A percentile compares a stretch with the other conserved stretches of the same genome.
Conservation (phyloP, 1,140 invertebrate genomes). For the Wasmannia auropunctata region DNA sequence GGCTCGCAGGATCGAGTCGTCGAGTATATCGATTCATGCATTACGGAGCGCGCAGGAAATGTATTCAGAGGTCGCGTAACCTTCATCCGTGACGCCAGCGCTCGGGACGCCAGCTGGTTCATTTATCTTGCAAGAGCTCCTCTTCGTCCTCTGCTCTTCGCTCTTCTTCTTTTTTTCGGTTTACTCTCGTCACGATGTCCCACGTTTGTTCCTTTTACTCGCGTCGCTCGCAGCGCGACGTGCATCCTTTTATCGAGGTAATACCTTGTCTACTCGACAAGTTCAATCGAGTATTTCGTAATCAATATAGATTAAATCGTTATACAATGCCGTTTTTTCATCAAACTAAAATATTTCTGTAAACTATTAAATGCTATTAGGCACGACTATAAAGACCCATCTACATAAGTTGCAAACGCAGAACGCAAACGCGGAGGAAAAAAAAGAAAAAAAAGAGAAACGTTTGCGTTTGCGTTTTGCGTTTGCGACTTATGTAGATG, state of each 20-base stretch:
- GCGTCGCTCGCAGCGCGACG: slow-evolving; percentile 16
- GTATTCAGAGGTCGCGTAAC: slow-evolving; percentile 71
- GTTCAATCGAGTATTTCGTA: slow-evolving; percentile 13
- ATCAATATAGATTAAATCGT: slow-evolving; percentile 10
- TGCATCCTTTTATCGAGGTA: slow-evolving; percentile 56
- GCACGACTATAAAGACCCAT: too few species aligned
- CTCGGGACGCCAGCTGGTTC: slow-evolving; percentile 69
- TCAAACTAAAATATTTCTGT: neutral
- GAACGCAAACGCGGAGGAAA: too few species aligned
- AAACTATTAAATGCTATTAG: neutral
- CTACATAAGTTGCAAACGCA: too few species aligned
- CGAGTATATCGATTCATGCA: slow-evolving; percentile 66
- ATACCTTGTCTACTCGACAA: slow-evolving; percentile 36
- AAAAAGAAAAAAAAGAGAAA: too few species aligned
- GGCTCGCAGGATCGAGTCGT: slow-evolving; percentile 44
- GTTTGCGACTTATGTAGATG: too few species aligned
- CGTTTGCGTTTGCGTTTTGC: too few species aligned
- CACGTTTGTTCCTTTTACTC: slow-evolving; percentile 48
- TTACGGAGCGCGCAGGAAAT: slow-evolving; percentile 67
- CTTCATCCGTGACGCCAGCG: slow-evolving; percentile 69
- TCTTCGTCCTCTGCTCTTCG: slow-evolving; percentile 48
- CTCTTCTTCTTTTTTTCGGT: slow-evolving; percentile 57
- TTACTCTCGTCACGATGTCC: slow-evolving; percentile 60
- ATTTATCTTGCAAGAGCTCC: slow-evolving; percentile 73
- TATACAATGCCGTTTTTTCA: neutral